phyloP scores from a whole-genome alignment of 2,888 invertebrate species.

The Leucophenga maculata region DNA sequence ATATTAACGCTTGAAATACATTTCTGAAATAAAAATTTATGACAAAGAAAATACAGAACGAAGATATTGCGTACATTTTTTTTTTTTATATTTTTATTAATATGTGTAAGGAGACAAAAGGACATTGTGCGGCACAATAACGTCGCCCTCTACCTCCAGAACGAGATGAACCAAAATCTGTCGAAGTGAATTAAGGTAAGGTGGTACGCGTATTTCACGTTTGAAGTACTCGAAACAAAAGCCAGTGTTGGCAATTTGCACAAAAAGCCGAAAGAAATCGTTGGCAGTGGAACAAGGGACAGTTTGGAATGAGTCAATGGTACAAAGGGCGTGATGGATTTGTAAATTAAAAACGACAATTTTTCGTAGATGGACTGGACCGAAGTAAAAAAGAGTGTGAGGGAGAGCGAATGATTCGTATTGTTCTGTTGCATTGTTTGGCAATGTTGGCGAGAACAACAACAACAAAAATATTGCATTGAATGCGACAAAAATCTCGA shows the following conservation, averaged over 20 bases:
- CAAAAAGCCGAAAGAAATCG: conserved; percentile 2
- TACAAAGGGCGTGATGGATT: conserved; percentile 21
- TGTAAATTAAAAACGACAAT: conserved; percentile 29
- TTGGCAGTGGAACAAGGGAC: too few species aligned
- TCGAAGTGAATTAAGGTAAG: background rate
- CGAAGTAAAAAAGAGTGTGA: background rate
- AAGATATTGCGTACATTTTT: too few species aligned
- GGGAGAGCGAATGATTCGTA: too few species aligned
- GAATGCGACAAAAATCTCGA: conserved; percentile 30
- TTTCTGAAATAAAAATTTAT: conserved; percentile 9
- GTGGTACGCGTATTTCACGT: conserved; percentile 39
- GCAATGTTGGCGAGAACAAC: background rate
- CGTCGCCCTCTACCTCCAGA: background rate
- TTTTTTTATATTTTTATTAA: too few species aligned
- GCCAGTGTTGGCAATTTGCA: conserved; percentile 13
- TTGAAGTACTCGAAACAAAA: conserved; percentile 56
- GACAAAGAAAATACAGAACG: background rate
- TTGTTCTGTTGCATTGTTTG: conserved; percentile 2
- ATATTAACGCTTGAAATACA: background rate
- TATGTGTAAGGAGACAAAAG: conserved; percentile 7
- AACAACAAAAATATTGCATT: conserved; percentile 30
- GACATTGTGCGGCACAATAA: conserved; percentile 7
- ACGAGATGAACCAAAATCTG: background rate
- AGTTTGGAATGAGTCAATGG: background rate
- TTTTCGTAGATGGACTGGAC: conserved; percentile 27